Percentiles rank a stretch among this genome's conserved stretches.
Evolutionary conservation across 2,888 invertebrate species (phyloP).

Genomic region (Ceraclea dissimilis): DNA sequence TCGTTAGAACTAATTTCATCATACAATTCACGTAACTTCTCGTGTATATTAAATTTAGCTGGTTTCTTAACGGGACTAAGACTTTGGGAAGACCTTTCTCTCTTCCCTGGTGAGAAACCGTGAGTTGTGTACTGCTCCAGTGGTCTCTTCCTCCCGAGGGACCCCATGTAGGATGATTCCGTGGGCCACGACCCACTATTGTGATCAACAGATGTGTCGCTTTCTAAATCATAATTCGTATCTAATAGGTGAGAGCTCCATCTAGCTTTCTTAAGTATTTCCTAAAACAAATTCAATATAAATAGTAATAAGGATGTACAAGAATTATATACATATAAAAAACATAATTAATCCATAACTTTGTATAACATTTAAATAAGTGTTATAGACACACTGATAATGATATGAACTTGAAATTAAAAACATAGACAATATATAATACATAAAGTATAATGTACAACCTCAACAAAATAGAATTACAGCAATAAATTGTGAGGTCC

Average conservation of each 20-base stretch:
- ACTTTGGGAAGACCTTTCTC: slow-evolving; percentile 22
- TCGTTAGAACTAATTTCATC: slow-evolving; percentile 45
- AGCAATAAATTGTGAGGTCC: no score
- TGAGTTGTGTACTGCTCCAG: slow-evolving; percentile 17
- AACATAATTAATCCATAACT: neutral
- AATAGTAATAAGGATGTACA: neutral
- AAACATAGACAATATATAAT: no score
- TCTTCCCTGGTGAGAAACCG: slow-evolving; percentile 19
- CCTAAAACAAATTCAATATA: slow-evolving; percentile 18
- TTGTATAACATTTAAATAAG: neutral
- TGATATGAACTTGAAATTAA: no score
- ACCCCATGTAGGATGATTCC: slow-evolving; percentile 16
- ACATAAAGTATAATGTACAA: neutral
- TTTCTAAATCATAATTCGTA: slow-evolving; percentile 20
- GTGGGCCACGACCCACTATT: slow-evolving; percentile 10
- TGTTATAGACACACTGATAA: no score
- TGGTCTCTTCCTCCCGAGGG: slow-evolving; percentile 19
- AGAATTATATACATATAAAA: neutral
- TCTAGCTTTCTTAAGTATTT: slow-evolving; percentile 24
- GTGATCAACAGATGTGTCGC: slow-evolving; percentile 20
- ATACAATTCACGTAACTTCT: slow-evolving; percentile 46
- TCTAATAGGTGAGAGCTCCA: slow-evolving; percentile 21
- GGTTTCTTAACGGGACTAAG: slow-evolving; percentile 23
- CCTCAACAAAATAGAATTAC: no score
- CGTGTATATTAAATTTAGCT: slow-evolving; percentile 27